Percentiles rank a stretch among this genome's conserved stretches.
Evolutionary conservation across 2,888 invertebrate genomes (phyloP).

Genomic region (Dorcus hopei): DNA sequence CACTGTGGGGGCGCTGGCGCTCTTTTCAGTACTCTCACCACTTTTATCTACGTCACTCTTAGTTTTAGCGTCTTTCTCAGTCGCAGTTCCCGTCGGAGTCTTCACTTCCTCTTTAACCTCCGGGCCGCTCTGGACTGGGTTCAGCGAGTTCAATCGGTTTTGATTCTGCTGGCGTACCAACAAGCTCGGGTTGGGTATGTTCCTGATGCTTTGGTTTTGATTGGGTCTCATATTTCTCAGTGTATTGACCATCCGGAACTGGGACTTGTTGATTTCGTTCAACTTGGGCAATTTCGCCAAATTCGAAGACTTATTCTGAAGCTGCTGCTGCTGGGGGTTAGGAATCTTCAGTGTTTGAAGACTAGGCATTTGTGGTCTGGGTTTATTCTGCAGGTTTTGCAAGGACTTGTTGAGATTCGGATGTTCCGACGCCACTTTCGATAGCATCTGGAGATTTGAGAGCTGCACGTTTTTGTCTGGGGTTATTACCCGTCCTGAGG

Average conservation of each 20-base stretch:
- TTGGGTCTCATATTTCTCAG: constrained; percentile 41
- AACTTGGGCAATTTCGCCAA: constrained; percentile 46
- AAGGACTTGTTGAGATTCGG: constrained; percentile 30
- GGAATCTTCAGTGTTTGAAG: constrained; percentile 42
- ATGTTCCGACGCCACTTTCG: constrained; percentile 46
- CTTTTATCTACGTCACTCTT: constrained; percentile 1
- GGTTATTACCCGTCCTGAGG: constrained; percentile 6
- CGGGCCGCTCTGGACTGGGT: constrained; percentile 7
- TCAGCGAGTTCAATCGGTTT: constrained; percentile 31
- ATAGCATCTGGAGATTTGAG: constrained; percentile 57
- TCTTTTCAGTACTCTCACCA: constrained; percentile 8
- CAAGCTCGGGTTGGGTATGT: constrained; percentile 63
- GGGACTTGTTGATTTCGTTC: constrained; percentile 49
- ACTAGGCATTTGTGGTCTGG: constrained; percentile 41
- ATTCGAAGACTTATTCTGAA: constrained; percentile 25
- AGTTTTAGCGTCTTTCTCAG: constrained; percentile 1
- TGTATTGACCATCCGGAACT: constrained; percentile 36
- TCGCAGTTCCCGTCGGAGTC: neutral
- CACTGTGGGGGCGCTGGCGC: neutral
- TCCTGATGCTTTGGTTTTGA: constrained; percentile 60
- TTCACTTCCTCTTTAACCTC: neutral
- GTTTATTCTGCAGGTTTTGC: constrained; percentile 24
- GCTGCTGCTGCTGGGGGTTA: constrained; percentile 20
- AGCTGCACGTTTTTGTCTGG: constrained; percentile 26
- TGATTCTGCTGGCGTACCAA: constrained; percentile 56